A percentile compares a stretch with the other conserved stretches of the same genome.
Conservation (phyloP, 30 jellyfish, hydroid and myxozoan genomes). For the Nemopilema nomurai region DNA sequence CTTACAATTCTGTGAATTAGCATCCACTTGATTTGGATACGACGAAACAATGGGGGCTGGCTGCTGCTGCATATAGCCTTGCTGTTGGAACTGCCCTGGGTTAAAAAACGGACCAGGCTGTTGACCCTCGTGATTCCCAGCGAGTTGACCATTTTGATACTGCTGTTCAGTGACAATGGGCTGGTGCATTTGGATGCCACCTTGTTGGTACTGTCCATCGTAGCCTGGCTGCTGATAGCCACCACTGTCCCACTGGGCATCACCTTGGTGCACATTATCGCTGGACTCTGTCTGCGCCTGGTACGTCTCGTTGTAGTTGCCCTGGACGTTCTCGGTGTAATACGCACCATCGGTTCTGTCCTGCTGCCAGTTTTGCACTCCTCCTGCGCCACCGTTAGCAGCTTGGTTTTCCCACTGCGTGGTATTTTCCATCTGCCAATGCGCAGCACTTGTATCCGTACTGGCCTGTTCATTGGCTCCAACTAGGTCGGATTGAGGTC, state of each 20-base stretch:
- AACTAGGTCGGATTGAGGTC: background rate
- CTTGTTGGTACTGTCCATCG: slow-evolving; percentile 3
- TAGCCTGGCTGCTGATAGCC: slow-evolving; percentile 4
- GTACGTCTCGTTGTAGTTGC: background rate
- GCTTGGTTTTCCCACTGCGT: slow-evolving; percentile 16
- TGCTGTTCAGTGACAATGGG: background rate
- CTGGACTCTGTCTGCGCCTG: background rate
- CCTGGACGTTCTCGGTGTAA: background rate
- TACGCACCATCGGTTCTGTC: background rate
- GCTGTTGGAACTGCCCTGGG: slow-evolving; percentile 44
- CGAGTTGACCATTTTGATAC: background rate
- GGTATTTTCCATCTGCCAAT: background rate
- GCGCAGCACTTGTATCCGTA: background rate
- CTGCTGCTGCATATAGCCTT: slow-evolving; percentile 4
- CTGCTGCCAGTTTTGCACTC: background rate
- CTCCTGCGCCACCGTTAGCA: slow-evolving; percentile 2
- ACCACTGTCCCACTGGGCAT: slow-evolving; percentile 1
- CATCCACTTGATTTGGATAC: background rate
- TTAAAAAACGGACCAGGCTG: slow-evolving; percentile 37
- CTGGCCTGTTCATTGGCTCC: background rate
- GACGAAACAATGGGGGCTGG: background rate
- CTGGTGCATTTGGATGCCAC: background rate
- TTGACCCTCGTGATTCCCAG: slow-evolving; percentile 8
- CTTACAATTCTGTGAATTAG: background rate
- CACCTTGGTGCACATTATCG: background rate